Percentiles rank a stretch among this genome's conserved stretches.
These are phyloP conservation scores for Allacma fusca DNA, from an alignment of 2,888 invertebrate species.

Conservation along the genomic window DNA sequence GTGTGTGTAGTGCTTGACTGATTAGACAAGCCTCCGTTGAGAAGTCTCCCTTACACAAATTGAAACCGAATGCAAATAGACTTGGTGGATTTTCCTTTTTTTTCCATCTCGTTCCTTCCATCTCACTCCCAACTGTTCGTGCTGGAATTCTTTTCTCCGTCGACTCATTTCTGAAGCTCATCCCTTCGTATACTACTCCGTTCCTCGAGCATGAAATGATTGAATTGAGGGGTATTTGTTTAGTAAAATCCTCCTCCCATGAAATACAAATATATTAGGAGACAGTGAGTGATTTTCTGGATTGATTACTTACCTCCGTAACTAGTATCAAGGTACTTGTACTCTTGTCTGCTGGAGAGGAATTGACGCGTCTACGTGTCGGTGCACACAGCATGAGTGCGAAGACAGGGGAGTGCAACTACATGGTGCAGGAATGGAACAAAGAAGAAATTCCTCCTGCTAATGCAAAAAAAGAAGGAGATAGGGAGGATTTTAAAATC, in stretches of 20 bases:
- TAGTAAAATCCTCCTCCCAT: constrained; percentile 1
- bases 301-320: constrained; percentile 4
- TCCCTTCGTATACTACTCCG: not conserved
- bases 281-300: constrained; percentile 9
- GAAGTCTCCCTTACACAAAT: not conserved
- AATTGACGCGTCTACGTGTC: no score
- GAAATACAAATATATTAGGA: not conserved
- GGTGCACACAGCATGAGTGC: no score
- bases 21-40: not conserved
- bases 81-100: not conserved
- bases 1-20: not conserved
- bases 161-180: not conserved
- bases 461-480: not conserved
- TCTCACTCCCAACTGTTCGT: not conserved
- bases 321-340: not conserved
- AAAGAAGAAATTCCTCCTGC: not conserved
- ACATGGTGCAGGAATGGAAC: not conserved
- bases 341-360: no score
- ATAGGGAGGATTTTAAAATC: not conserved
- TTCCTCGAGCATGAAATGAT: not conserved
- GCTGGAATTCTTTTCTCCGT: not conserved
- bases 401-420: no score
- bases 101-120: not conserved
- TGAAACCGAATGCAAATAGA: constrained; percentile 8
- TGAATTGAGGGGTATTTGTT: not conserved